Percentiles rank a stretch among this genome's conserved stretches.
Evolutionary conservation across 2,113 vertebrate species (phyloP).

Genomic region (Pyxicephalus adspersus): DNA sequence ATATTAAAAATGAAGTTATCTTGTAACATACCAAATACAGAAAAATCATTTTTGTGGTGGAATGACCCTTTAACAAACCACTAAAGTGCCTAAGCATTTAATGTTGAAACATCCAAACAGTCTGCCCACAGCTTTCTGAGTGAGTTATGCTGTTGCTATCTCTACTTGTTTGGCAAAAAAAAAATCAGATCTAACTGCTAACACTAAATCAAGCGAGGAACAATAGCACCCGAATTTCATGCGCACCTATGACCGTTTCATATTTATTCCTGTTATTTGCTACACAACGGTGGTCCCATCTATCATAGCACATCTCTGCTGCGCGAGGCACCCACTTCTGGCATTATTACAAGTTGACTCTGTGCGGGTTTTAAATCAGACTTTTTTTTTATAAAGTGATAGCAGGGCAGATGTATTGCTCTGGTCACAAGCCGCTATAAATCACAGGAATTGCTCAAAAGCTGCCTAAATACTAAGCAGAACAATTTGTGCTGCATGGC

Average conservation of each 20-base stretch:
- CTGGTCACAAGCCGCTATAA: conserved; percentile 29
- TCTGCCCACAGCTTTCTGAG: too few species aligned
- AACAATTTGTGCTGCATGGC: conserved; percentile 20
- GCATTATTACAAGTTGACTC: conserved; percentile 22
- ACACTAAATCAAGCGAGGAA: background rate
- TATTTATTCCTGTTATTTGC: conserved; percentile 36
- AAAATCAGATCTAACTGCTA: background rate
- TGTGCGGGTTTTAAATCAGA: conserved; percentile 30
- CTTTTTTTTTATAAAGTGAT: conserved; percentile 16
- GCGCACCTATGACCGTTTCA: conserved; percentile 2
- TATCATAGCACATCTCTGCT: conserved; percentile 8
- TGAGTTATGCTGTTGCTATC: background rate
- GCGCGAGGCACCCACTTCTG: background rate
- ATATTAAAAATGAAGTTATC: too few species aligned
- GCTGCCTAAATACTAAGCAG: conserved; percentile 17
- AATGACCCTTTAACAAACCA: too few species aligned
- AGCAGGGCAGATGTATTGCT: conserved; percentile 27
- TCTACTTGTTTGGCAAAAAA: background rate
- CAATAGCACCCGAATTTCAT: background rate
- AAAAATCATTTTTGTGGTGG: too few species aligned
- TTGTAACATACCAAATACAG: too few species aligned
- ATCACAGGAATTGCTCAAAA: conserved; percentile 13
- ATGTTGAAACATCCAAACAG: too few species aligned
- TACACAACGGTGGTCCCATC: conserved; percentile 21
- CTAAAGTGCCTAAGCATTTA: too few species aligned